phyloP scores from a whole-genome alignment of 2,113 vertebrate genomes.

The Peromyscus polionotus region DNA sequence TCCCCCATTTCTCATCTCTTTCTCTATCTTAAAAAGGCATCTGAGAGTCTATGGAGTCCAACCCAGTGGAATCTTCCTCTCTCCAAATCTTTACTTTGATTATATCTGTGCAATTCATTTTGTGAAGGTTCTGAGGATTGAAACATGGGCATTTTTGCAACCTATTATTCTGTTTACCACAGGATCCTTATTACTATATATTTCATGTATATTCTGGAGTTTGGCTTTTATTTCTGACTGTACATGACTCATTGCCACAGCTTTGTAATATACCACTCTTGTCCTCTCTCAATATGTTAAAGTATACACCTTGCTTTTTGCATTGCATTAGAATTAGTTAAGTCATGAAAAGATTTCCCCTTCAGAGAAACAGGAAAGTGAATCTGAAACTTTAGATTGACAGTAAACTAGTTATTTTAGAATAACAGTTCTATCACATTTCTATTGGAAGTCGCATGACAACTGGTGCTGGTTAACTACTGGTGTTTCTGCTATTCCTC shows the following conservation, averaged over 20 bases:
- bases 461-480: background rate
- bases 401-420: conserved; percentile 33
- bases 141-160: background rate
- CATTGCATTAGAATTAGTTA: background rate
- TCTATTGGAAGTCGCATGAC: conserved; percentile 22
- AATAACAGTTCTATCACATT: background rate
- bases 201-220: conserved; percentile 41
- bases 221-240: conserved; percentile 24
- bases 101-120: background rate
- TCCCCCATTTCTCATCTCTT: background rate
- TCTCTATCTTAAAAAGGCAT: background rate
- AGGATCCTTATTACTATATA: background rate
- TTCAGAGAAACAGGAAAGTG: conserved; percentile 25
- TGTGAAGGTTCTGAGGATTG: background rate
- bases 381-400: background rate
- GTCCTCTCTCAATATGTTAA: conserved; percentile 14
- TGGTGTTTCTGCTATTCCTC: background rate
- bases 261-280: conserved; percentile 5
- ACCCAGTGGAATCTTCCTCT: background rate
- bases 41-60: background rate
- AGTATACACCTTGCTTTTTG: background rate
- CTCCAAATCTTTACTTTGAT: conserved; percentile 18
- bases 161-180: background rate
- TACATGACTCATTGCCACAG: background rate
- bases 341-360: conserved; percentile 38